Base-by-base conservation (phyloP, 2,888 invertebrate genomes). In the Acrocyrtus sp. region DNA sequence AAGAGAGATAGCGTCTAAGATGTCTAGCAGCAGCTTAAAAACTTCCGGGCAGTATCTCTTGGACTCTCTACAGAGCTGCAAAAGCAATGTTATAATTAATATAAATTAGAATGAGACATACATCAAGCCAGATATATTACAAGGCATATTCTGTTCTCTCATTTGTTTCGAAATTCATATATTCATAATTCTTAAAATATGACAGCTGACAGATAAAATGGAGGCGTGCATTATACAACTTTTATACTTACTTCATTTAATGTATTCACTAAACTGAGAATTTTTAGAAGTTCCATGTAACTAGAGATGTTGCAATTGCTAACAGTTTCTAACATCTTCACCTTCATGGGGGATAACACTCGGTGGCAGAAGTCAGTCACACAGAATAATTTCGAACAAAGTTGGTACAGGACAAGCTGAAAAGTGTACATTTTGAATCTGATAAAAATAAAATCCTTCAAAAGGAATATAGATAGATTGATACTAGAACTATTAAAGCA, bases 331-430 rank as follows among this genome's bases (percentile, higher is more conserved):
- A 91, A 89, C 85, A 96, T 92, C 81, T 96, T 94, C 76, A 93
- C 86, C 80, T 93, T 82, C 24, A 88, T 85, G n/a, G 96, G 95
- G 15, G 94, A 94, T n/a, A 92, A 91, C 3, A 97, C 89, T 0
- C 91, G 91, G 87, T 98, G 97, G 45, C 91, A 87, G 83, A 92
- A 94, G 85, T 98, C 97, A 0, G 96, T 95, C 0, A 95, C 91
- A 0, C 96, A 92, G 85, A 93, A 98, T 62, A 97, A 83, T 48
- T 92, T 84, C 6, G 92, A 90, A 3, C 94, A 88, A 76, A 95
- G 82, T 85, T 96, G 95, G 73, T 97, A 90, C 82, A 94, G 90
- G 77, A 95, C 85, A 43, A 96, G 83, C 82, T 89, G 84, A 51
- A 85, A 82, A 61, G n/a, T n/a, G n/a, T n/a, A n/a, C n/a, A n/a